Evolutionary conservation across 2,113 vertebrate species (phyloP), one percentile per base, ranked within the genome.

Genomic region (Alosa alosa): DNA sequence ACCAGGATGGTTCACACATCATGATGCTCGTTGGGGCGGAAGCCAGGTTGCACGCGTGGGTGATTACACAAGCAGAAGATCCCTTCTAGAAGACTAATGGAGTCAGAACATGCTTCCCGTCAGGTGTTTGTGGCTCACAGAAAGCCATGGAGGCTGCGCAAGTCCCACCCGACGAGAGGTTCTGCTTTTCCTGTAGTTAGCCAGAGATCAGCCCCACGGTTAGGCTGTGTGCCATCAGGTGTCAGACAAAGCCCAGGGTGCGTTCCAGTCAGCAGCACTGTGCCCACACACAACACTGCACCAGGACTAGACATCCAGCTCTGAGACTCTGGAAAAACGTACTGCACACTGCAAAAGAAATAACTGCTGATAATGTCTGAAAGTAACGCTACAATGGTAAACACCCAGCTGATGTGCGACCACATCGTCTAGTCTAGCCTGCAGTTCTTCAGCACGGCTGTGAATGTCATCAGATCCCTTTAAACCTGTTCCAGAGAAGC

Each of bases 401-500:
- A 57, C 15, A 25, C 22, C 4, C 72, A 15, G 31, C 31, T 5
- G 72, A 39, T 36, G 10, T 9, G 13, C 5, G 72, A 15, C 31
- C 4, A 15, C 3, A 2, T n/a, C 9, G 1, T 17, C 72, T 78
- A 15, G 20, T 20, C 72, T 39, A 25, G 22, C 4, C 64, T 25
- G 64, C 25, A n/a, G 72, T 39, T 31, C 7, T 78, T 39, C 1
- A 41, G 72, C 31, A 11, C 11, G 22, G 31, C 11, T 78, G 36
- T 4, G 31, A 4, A 39, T 39, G 36, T 6, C 64, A 72, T 72
- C n/a, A 31, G 64, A 31, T 78, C 72, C 86, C 86, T 89, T 91
- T 91, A 22, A 90, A 91, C 86, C 83, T 93, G 92, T 92, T 90
- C 89, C 86, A 90, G 81, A 78, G 72, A 36, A 41, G 72, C 31